Conservation (phyloP, 1,140 invertebrate genomes). For the Chrysomallon squamiferum region DNA sequence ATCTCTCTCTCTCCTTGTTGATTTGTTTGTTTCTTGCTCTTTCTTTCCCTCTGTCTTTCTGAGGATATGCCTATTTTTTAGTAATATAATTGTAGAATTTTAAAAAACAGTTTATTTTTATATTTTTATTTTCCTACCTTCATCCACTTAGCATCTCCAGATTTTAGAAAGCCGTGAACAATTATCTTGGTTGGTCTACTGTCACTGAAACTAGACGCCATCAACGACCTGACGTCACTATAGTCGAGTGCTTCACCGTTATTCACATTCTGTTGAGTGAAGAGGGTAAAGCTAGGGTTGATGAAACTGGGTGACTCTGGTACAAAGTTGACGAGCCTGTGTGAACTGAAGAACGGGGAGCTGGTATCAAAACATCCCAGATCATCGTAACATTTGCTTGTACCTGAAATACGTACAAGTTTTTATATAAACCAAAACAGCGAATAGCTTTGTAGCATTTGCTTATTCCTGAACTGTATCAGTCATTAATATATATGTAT, state of each 20-base stretch:
- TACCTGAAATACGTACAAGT: constrained; percentile 35
- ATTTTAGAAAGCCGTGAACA: constrained; percentile 92
- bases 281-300: constrained; percentile 72
- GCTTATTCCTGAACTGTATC: too few species aligned
- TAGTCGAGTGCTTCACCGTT: constrained; percentile 46
- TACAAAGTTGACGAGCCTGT: constrained; percentile 75
- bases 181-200: constrained; percentile 74
- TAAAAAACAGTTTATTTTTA: too few species aligned
- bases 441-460: too few species aligned
- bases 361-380: constrained; percentile 91
- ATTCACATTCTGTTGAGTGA: constrained; percentile 50
- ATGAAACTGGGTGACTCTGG: constrained; percentile 82
- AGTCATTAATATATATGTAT: too few species aligned
- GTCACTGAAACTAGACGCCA: constrained; percentile 29
- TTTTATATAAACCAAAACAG: too few species aligned
- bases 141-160: too few species aligned
- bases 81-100: too few species aligned
- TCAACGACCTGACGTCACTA: constrained; percentile 62
- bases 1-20: too few species aligned
- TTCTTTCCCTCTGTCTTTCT: too few species aligned
- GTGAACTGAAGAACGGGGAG: constrained; percentile 83
- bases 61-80: too few species aligned
- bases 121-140: too few species aligned
- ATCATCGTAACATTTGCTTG: constrained; percentile 82
- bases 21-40: too few species aligned